phyloP scores from a whole-genome alignment of 2,113 vertebrate genomes.

The Galemys pyrenaicus region DNA sequence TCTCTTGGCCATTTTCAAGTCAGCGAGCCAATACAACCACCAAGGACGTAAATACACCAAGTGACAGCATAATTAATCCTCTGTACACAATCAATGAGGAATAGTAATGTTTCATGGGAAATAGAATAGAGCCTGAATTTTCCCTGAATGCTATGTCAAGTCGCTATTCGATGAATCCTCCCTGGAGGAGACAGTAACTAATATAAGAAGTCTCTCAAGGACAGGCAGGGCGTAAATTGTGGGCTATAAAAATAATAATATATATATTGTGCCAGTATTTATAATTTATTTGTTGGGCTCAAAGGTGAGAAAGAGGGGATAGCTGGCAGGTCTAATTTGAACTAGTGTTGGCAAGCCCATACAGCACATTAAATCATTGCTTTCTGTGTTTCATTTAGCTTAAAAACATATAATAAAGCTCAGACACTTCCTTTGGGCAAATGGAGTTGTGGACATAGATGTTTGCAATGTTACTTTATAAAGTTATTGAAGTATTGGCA shows the following conservation, averaged over 20 bases:
- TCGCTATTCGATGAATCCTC: constrained; percentile 80
- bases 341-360: constrained; percentile 78
- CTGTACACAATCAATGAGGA: constrained; percentile 82
- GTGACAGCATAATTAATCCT: constrained; percentile 86
- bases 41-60: constrained; percentile 79
- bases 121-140: constrained; percentile 78
- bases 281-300: constrained; percentile 83
- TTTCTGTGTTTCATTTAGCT: constrained; percentile 78
- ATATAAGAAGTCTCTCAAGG: constrained; percentile 81
- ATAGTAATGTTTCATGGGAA: constrained; percentile 78
- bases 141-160: constrained; percentile 72
- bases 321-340: constrained; percentile 82
- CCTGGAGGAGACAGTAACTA: constrained; percentile 78
- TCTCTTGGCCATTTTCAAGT: constrained; percentile 60
- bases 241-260: constrained; percentile 84
- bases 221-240: constrained; percentile 82
- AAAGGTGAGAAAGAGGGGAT: constrained; percentile 82
- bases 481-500: neutral
- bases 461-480: constrained; percentile 66
- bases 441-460: constrained; percentile 68
- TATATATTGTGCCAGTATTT: constrained; percentile 79
- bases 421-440: constrained; percentile 72
- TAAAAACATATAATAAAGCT: constrained; percentile 82
- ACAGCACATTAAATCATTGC: constrained; percentile 80
- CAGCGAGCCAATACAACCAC: constrained; percentile 72